These are phyloP conservation scores for Mesoclemmys tuberculata DNA, from an alignment of 2,113 vertebrate genomes.

Conservation along the genomic window DNA sequence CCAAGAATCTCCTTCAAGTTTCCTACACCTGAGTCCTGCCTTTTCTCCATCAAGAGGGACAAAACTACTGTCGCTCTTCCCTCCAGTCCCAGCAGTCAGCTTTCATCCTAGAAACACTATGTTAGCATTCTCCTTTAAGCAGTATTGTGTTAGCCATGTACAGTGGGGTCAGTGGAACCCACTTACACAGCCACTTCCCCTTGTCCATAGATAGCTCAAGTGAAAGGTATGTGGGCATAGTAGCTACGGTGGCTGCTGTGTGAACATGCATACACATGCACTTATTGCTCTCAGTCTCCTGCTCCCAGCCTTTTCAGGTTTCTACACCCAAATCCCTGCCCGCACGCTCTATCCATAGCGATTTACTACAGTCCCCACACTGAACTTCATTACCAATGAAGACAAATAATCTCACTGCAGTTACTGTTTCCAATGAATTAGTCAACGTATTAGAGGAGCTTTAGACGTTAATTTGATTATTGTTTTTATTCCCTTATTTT, in stretches of 20 bases:
- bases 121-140: too few species aligned
- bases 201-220: too few species aligned
- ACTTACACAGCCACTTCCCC: too few species aligned
- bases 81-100: neutral
- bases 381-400: neutral
- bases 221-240: too few species aligned
- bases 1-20: neutral
- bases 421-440: neutral
- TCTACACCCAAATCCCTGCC: neutral
- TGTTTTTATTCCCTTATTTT: slow-evolving; percentile 27
- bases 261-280: neutral
- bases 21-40: neutral
- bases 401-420: neutral
- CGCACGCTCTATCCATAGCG: neutral
- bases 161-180: too few species aligned
- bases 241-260: too few species aligned
- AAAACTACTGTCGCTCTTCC: neutral
- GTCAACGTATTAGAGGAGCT: slow-evolving; percentile 16
- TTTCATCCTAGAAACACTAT: too few species aligned
- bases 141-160: too few species aligned
- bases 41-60: neutral
- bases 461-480: neutral
- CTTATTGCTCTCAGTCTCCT: neutral
- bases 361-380: neutral
- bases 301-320: neutral